Base-by-base conservation (phyloP, 2,113 vertebrate species). In the Lonchura striata region DNA sequence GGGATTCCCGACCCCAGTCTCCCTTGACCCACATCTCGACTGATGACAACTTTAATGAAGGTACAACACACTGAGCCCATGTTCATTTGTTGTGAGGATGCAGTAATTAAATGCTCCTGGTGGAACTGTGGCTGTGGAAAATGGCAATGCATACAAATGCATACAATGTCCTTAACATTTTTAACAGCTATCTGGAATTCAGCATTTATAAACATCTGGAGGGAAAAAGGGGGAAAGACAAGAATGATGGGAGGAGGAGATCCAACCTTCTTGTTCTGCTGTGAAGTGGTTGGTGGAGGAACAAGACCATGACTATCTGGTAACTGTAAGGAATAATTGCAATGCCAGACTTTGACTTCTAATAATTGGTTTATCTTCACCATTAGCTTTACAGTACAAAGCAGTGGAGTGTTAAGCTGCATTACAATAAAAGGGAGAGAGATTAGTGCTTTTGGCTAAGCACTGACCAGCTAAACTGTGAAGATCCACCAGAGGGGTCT, bases 1-100 rank as follows among this genome's bases (percentile, higher is more conserved):
- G 99, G 6, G 99, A 99, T 97, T 99, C 99, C 9, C 96, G 99
- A 3, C 99, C 98, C 3, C 99, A 99, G 97, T 99, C 99, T 6
- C 99, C 99, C 1, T 97, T 99, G 94, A 98, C 98, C 15, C 99
- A 99, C 82, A 97, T 98, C 60, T 98, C 98, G 0, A 95, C 98
- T 4, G 98, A 99, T 19, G 98, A 98, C 60, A 98, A 97, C 97
- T 99, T 99, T 10, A 98, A 98, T 46, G 98, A 99, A 56, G 99
- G 99, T 99, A 98, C 95, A 70, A 17, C 9, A 7, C 47, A 2
- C 18, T 53, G 39, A 88, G 27, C 70, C 33, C 11, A 6, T 10
- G 11, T 37, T 76, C 1, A 0, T 60, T 80, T 65, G 24, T 76
- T 7, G 0, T 21, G 57, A 12, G 57, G 54, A 20, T 77, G 47